Base-by-base conservation (phyloP, 2,888 invertebrate species). In the Machimus atricapillus region DNA sequence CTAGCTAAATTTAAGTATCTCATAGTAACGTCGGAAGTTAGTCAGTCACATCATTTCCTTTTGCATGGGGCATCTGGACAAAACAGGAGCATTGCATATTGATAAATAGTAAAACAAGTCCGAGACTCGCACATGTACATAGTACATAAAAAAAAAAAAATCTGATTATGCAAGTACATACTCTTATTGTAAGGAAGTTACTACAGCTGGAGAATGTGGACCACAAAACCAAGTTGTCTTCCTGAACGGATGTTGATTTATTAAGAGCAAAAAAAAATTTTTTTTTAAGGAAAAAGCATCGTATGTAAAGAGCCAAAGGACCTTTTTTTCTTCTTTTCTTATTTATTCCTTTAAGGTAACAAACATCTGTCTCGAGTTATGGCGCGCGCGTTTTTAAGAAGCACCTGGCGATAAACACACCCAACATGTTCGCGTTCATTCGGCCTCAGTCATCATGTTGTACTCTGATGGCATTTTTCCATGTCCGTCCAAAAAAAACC, bases 361-460 rank as follows among this genome's bases (percentile, higher is more conserved):
- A 74, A 85, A 85, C 73, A 85, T 74, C 73, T 85, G 74, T 85
- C 74, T 74, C 34, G 27, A 31, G 85, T 85, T 74, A 40, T 66
- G 85, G 85, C 85, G 73, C 85, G 85, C 85, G 85, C 73, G 85
- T 85, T 85, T 85, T 85, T 74, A 85, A 85, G 85, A 85, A 85
- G 74, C 85, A 85, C 85, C 85, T 85, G 85, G 85, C 85, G 85
- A 85, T 85, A 40, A 85, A 74, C 85, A 85, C 73, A 73, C 73
- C 85, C 85, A 74, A 46, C 74, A 83, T 43, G 73, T 83, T 78
- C 43, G 27, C 43, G 43, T 23, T 46, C 46, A 9, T 43, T 79
- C 46, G 43, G 43, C 16, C 46, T 31, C 74, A 23, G 27, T 58
- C 73, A 16, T 73, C 73, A 66, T 40, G 83, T 34, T 66, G 56